Conservation (phyloP, 2,797 vertebrate species). For the Urocyon cinereoargenteus region DNA sequence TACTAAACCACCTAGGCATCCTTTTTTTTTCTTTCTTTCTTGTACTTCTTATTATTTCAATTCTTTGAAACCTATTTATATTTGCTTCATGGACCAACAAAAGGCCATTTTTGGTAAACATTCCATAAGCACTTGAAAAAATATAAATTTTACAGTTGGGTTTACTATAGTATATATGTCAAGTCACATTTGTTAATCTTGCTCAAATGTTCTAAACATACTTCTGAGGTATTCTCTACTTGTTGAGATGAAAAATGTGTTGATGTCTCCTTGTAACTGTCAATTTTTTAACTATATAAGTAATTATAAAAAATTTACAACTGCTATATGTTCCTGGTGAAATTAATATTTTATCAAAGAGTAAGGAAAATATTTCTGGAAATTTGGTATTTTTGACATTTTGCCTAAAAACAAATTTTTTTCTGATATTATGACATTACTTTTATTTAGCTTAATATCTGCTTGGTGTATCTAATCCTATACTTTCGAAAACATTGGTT, state of each 20-base stretch:
- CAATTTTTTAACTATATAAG: constrained; percentile 35
- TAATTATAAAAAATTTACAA: constrained; percentile 57
- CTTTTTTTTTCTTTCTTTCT: too few relatives aligned
- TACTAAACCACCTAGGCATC: too few relatives aligned
- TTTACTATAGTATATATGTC: not conserved
- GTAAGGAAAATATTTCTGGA: constrained; percentile 23
- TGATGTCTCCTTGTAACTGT: not conserved
- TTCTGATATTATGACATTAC: not conserved
- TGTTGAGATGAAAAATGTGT: constrained; percentile 25
- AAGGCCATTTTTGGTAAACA: constrained; percentile 19
- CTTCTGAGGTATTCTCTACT: constrained; percentile 12
- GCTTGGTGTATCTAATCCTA: not conserved
- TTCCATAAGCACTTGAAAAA: constrained; percentile 30
- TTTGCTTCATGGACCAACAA: constrained; percentile 30
- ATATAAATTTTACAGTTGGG: constrained; percentile 32
- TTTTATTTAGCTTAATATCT: constrained; percentile 44
- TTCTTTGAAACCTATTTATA: constrained; percentile 41
- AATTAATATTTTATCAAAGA: constrained; percentile 38
- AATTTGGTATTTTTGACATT: constrained; percentile 20
- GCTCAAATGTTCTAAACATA: not conserved
- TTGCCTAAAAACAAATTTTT: constrained; percentile 4
- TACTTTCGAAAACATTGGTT: not conserved
- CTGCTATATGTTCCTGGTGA: not conserved
- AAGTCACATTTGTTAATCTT: constrained; percentile 31
- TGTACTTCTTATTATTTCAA: not conserved